Percentiles rank a stretch among this genome's conserved stretches.
Evolutionary conservation across 2,888 invertebrate species (phyloP).

Genomic region (Nudaria mundana): DNA sequence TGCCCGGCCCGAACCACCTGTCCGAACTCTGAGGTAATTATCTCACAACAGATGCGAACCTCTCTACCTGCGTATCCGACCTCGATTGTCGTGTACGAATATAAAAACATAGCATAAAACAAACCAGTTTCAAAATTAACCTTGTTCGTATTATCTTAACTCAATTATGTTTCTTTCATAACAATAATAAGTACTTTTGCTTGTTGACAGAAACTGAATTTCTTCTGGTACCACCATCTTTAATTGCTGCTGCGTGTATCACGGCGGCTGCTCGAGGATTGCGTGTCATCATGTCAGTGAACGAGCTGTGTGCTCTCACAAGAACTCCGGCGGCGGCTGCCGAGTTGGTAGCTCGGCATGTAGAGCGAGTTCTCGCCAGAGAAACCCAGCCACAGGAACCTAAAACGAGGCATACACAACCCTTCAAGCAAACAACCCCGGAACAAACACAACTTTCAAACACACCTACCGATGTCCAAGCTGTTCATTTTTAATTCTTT

Average conservation of each 20-base stretch:
- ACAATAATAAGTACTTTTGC: conserved; percentile 12
- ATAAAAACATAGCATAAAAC: conserved; percentile 45
- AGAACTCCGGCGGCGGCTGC: conserved; percentile 73
- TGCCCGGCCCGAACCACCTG: conserved; percentile 70
- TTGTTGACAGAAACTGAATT: conserved; percentile 86
- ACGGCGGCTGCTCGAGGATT: conserved; percentile 85
- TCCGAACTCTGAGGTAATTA: conserved; percentile 65
- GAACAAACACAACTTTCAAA: conserved; percentile 72
- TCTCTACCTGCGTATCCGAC: conserved; percentile 57
- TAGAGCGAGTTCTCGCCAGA: conserved; percentile 81
- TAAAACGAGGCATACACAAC: conserved; percentile 49
- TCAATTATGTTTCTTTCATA: not conserved
- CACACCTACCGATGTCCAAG: conserved; percentile 85
- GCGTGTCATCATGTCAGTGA: conserved; percentile 68
- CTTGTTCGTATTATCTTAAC: conserved; percentile 15
- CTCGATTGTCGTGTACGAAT: conserved; percentile 27
- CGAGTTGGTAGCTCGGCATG: conserved; percentile 79
- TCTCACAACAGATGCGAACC: conserved; percentile 72
- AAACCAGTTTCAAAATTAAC: conserved; percentile 30
- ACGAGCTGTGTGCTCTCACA: conserved; percentile 69
- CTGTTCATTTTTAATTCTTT: conserved; percentile 77
- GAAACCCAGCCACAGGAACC: conserved; percentile 77
- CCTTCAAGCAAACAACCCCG: conserved; percentile 52
- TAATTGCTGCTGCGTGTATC: conserved; percentile 86
- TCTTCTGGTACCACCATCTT: conserved; percentile 85